A percentile compares a stretch with the other conserved stretches of the same genome.
These are phyloP conservation scores for Drosophila nannoptera DNA, from an alignment of 1,140 invertebrate genomes.

Conservation along the genomic window DNA sequence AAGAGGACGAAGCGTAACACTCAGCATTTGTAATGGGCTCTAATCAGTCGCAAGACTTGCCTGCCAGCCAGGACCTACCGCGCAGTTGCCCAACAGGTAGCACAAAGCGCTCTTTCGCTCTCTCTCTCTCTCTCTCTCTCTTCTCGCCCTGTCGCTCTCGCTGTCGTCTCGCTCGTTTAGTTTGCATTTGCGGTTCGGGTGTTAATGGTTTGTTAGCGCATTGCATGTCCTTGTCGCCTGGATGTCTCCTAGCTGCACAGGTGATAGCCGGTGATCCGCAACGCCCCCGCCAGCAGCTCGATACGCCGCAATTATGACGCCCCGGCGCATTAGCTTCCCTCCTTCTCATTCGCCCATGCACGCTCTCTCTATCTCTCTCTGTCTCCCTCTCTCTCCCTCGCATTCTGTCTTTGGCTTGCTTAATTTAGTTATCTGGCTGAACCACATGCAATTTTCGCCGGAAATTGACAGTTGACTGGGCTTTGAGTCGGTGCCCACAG, in stretches of 20 bases:
- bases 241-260: slow-evolving; percentile 24
- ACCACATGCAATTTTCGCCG: slow-evolving; percentile 55
- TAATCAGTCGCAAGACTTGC: slow-evolving; percentile 1
- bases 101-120: background rate
- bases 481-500: slow-evolving; percentile 41
- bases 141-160: background rate
- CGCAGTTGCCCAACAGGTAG: slow-evolving; percentile 60
- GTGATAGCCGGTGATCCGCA: slow-evolving; percentile 28
- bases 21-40: slow-evolving; percentile 73
- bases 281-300: slow-evolving; percentile 3
- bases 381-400: background rate
- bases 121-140: background rate
- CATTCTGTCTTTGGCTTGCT: slow-evolving; percentile 13
- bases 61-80: slow-evolving; percentile 55
- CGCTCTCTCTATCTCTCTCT: background rate
- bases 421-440: slow-evolving; percentile 71
- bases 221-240: slow-evolving; percentile 32
- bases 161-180: slow-evolving; percentile 12
- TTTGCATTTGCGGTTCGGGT: slow-evolving; percentile 70
- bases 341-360: background rate
- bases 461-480: slow-evolving; percentile 52
- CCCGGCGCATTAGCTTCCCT: slow-evolving; percentile 13
- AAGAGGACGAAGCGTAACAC: slow-evolving; percentile 60
- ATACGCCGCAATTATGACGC: slow-evolving; percentile 56
- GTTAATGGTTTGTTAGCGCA: slow-evolving; percentile 75